Percentiles rank a stretch among this genome's conserved stretches.
Conservation (phyloP, 2,113 vertebrate species). For the Saimiri boliviensis region DNA sequence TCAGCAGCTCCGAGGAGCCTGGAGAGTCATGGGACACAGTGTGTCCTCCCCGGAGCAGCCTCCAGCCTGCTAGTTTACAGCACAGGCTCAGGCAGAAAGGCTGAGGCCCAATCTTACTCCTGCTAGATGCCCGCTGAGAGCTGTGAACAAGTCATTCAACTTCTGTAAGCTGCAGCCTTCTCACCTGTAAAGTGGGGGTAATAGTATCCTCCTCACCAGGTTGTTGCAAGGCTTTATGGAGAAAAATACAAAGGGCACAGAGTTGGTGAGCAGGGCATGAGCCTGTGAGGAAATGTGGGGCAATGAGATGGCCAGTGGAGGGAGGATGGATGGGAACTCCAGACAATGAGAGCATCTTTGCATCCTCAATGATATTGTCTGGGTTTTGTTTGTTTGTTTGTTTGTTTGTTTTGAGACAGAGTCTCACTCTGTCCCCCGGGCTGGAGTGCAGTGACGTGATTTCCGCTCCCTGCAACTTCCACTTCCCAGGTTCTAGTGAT, state of each 20-base stretch:
- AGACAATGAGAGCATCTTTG: neutral
- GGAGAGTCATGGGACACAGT: neutral
- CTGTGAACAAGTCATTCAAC: neutral
- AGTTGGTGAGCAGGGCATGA: neutral
- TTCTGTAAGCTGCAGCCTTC: neutral
- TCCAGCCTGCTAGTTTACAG: neutral
- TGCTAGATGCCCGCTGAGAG: neutral
- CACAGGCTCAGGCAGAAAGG: neutral
- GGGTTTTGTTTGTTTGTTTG: too few relatives aligned
- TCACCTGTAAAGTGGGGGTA: neutral
- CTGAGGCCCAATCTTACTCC: neutral
- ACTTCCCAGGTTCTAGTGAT: too few relatives aligned
- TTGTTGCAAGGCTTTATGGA: neutral
- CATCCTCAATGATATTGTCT: neutral
- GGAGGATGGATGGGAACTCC: neutral
- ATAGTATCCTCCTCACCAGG: neutral
- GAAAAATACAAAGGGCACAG: neutral
- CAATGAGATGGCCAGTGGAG: fast-evolving
- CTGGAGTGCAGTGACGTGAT: too few relatives aligned
- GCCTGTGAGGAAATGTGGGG: neutral
- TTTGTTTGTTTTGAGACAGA: too few relatives aligned
- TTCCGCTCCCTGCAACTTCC: too few relatives aligned
- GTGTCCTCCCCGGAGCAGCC: fast-evolving
- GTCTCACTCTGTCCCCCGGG: too few relatives aligned
- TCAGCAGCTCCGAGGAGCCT: neutral